Conservation (phyloP, 2,797 vertebrate genomes). For the Myotis pilosus region DNA sequence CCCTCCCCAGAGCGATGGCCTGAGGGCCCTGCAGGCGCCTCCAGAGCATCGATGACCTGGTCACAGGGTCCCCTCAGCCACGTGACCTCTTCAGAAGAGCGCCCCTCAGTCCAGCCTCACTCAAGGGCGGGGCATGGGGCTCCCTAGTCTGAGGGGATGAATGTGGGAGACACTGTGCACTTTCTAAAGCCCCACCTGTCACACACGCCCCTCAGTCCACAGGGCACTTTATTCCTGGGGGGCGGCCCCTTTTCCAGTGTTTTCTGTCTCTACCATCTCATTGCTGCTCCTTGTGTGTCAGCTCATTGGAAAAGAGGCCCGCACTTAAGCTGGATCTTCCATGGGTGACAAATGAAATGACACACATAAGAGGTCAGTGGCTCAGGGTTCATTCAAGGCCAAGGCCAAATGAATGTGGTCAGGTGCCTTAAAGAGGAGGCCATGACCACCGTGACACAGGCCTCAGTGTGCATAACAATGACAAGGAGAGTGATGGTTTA, state of each 20-base stretch:
- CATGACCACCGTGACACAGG: neutral
- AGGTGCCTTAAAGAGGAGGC: neutral
- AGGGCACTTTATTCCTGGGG: neutral
- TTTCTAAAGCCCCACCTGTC: neutral
- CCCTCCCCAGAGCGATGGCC: neutral
- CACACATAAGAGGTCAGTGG: neutral
- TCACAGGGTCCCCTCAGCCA: neutral
- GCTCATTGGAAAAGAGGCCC: neutral
- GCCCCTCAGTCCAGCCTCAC: neutral
- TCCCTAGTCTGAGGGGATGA: neutral
- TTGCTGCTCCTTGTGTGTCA: neutral
- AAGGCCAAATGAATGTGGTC: neutral
- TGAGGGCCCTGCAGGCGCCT: neutral
- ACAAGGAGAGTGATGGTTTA: neutral
- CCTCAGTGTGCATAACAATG: neutral
- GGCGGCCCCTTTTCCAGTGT: neutral
- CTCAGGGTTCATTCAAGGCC: neutral
- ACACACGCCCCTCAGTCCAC: neutral
- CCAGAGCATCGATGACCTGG: neutral
- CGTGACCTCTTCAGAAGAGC: neutral
- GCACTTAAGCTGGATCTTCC: neutral
- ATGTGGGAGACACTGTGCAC: neutral
- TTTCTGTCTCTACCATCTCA: neutral
- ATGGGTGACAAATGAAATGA: neutral
- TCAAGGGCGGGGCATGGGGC: neutral